phyloP scores from a whole-genome alignment of 2,888 invertebrate species.

The Ellobium chinense region DNA sequence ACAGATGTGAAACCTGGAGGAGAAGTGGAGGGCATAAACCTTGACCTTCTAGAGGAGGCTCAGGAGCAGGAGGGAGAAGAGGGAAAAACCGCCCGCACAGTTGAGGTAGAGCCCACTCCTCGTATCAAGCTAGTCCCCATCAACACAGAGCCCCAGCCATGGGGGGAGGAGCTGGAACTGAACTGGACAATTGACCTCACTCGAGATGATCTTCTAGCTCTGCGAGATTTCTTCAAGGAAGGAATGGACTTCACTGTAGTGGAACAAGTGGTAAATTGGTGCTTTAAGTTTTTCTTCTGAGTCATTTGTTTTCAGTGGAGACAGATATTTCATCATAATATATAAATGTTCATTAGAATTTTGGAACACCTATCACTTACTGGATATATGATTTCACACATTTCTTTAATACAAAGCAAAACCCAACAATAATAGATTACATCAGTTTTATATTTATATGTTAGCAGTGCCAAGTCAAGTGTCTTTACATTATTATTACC shows the following conservation, averaged over 20 bases:
- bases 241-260: slow-evolving; percentile 74
- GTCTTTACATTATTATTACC: too few species aligned
- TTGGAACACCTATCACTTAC: too few species aligned
- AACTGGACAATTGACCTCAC: slow-evolving; percentile 68
- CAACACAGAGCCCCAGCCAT: slow-evolving; percentile 60
- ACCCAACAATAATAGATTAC: too few species aligned
- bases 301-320: too few species aligned
- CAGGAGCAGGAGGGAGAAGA: slow-evolving; percentile 31
- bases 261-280: slow-evolving; percentile 73
- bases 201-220: slow-evolving; percentile 69
- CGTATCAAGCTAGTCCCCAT: slow-evolving; percentile 56
- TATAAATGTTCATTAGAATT: too few species aligned
- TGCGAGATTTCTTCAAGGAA: slow-evolving; percentile 73
- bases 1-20: background rate
- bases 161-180: slow-evolving; percentile 72
- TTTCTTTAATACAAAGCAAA: too few species aligned
- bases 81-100: slow-evolving; percentile 1
- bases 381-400: too few species aligned
- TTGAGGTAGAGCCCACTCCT: slow-evolving; percentile 13
- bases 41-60: slow-evolving; percentile 6
- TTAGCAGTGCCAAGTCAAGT: too few species aligned
- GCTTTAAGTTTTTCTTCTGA: too few species aligned
- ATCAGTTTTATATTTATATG: too few species aligned
- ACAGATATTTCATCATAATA: too few species aligned
- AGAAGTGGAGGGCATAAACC: slow-evolving; percentile 5